Percentiles rank a stretch among this genome's conserved stretches.
Conservation (phyloP, 1,140 invertebrate genomes). For the Cotesia chilonis region DNA sequence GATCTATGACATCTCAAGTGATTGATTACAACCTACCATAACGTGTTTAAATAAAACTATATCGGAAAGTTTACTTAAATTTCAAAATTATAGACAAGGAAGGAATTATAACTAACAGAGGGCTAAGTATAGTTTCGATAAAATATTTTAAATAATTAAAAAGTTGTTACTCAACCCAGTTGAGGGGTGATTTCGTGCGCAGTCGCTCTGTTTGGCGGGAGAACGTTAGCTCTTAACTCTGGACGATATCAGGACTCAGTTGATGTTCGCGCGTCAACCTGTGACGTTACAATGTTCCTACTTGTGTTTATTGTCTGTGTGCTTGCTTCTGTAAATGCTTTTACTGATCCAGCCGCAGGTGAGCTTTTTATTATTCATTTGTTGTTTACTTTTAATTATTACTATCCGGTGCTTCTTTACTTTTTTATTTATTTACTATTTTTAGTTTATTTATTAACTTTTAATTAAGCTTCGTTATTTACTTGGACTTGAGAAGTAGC, state of each 20-base stretch:
- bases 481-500: too few relatives aligned
- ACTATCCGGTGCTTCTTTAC: not conserved
- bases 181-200: constrained; percentile 15
- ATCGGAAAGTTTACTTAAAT: too few relatives aligned
- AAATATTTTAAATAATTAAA: too few relatives aligned
- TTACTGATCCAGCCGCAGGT: constrained; percentile 61
- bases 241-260: constrained; percentile 54
- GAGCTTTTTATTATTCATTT: constrained; percentile 35
- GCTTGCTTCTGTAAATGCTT: constrained; percentile 55
- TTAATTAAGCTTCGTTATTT: too few relatives aligned
- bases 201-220: constrained; percentile 38
- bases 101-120: too few relatives aligned
- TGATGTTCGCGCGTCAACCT: constrained; percentile 61
- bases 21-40: too few relatives aligned
- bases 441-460: not conserved
- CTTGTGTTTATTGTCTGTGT: constrained; percentile 56
- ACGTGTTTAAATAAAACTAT: too few relatives aligned
- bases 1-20: too few relatives aligned
- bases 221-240: constrained; percentile 36
- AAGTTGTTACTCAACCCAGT: too few relatives aligned
- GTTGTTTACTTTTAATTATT: not conserved
- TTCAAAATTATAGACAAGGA: too few relatives aligned
- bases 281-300: constrained; percentile 56
- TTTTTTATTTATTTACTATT: not conserved
- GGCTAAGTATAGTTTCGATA: too few relatives aligned